A percentile compares a stretch with the other conserved stretches of the same genome.
phyloP scores from a whole-genome alignment of 2,113 vertebrate genomes.

The Solea solea region DNA sequence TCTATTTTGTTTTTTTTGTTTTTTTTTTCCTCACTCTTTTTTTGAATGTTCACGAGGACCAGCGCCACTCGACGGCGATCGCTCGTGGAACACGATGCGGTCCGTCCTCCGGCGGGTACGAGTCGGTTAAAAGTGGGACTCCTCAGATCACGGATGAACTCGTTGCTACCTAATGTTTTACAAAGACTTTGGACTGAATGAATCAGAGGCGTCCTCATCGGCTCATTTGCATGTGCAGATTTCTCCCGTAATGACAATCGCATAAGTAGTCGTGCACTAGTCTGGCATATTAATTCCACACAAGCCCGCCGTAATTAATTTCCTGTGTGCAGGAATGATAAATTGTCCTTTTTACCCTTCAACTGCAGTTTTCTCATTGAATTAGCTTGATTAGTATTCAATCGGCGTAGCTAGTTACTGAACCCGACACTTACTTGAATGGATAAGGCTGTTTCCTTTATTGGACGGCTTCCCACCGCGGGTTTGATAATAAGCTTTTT shows the following conservation, averaged over 20 bases:
- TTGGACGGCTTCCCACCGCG: conserved; percentile 53
- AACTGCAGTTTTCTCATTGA: conserved; percentile 66
- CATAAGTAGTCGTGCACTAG: conserved; percentile 50
- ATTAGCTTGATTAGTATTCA: conserved; percentile 72
- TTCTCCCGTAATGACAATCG: conserved; percentile 51
- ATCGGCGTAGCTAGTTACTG: conserved; percentile 60
- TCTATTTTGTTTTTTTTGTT: conserved; percentile 45
- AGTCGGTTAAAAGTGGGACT: conserved; percentile 34
- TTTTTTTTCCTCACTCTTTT: conserved; percentile 1
- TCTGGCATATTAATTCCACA: conserved; percentile 68
- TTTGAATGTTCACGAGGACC: conserved; percentile 31
- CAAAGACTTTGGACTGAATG: conserved; percentile 34
- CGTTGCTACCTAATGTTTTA: conserved; percentile 43
- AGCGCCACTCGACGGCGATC: conserved; percentile 42
- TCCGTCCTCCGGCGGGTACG: conserved; percentile 34
- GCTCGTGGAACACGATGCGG: conserved; percentile 13
- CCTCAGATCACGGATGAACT: conserved; percentile 32
- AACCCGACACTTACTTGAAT: conserved; percentile 71
- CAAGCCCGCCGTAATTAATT: conserved; percentile 57
- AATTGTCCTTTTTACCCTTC: conserved; percentile 73
- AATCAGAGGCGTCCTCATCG: conserved; percentile 27
- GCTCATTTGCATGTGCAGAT: conserved; percentile 62
- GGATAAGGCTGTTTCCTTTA: conserved; percentile 66
- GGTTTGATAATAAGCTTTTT: conserved; percentile 46
- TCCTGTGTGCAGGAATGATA: conserved; percentile 59